Conservation (phyloP, 1,140 invertebrate species). For the Cryptotermes secundus region DNA sequence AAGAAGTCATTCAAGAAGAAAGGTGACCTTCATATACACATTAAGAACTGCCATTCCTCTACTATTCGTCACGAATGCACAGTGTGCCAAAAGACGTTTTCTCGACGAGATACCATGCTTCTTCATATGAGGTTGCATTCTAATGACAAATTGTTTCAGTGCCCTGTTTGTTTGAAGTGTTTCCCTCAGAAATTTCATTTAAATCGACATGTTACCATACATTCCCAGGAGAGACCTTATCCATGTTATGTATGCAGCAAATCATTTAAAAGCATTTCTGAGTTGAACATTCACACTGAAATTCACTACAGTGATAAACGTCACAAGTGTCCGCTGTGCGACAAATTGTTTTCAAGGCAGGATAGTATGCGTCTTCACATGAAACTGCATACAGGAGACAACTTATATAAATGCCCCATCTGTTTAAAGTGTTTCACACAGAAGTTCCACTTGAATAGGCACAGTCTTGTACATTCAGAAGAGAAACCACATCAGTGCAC, state of each 20-base stretch:
- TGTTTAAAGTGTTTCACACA: slow-evolving; percentile 15
- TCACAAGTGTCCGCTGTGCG: neutral
- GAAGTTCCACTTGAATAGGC: neutral
- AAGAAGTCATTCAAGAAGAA: slow-evolving; percentile 17
- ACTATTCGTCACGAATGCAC: neutral
- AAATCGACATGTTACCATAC: neutral
- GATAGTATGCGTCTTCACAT: neutral
- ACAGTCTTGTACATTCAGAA: neutral
- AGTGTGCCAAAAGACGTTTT: neutral
- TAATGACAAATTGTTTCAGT: neutral
- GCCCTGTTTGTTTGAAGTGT: slow-evolving; percentile 3
- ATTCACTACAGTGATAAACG: neutral
- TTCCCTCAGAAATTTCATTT: neutral
- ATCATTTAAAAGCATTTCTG: slow-evolving; percentile 17
- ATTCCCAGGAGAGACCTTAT: slow-evolving; percentile 11
- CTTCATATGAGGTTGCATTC: neutral
- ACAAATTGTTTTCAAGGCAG: slow-evolving; percentile 12
- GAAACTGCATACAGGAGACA: neutral
- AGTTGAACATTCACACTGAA: slow-evolving; percentile 2
- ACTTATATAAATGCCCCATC: slow-evolving; percentile 11
- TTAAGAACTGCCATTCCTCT: neutral
- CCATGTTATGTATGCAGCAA: neutral
- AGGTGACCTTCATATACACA: neutral
- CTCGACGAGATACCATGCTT: neutral
- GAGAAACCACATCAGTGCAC: neutral